Conservation (phyloP, 2,113 vertebrate genomes). For the Polypterus bichir region DNA sequence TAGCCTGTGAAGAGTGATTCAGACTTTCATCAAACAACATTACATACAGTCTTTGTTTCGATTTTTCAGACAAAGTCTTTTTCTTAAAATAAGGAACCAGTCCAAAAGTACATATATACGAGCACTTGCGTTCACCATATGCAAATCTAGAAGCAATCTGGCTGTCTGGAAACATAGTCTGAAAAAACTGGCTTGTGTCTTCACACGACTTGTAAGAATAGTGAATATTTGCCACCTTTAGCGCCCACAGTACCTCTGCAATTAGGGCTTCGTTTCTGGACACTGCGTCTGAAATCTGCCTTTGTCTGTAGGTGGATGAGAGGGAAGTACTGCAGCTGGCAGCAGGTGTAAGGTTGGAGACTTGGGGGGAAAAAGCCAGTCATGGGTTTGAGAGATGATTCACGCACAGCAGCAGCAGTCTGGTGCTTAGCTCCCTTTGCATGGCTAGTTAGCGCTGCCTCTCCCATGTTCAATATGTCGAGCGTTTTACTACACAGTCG, state of each 20-base stretch:
- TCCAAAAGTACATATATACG: constrained; percentile 10
- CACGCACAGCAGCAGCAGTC: no score
- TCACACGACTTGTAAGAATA: constrained; percentile 16
- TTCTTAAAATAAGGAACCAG: constrained; percentile 6
- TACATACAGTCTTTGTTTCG: constrained; percentile 7
- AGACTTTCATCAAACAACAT: constrained; percentile 14
- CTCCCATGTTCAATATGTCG: no score
- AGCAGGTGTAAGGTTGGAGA: constrained; percentile 3
- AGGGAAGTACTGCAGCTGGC: constrained; percentile 12
- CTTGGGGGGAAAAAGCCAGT: constrained; percentile 9
- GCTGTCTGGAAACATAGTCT: constrained; percentile 10
- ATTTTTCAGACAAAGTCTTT: constrained; percentile 5
- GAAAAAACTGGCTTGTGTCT: constrained; percentile 15
- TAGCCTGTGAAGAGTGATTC: neutral
- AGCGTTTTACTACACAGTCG: no score
- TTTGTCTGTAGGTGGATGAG: constrained; percentile 10
- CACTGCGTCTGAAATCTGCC: constrained; percentile 7
- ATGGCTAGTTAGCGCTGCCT: no score
- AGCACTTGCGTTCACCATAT: constrained; percentile 8
- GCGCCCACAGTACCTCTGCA: constrained; percentile 17
- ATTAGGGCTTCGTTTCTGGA: constrained; percentile 10
- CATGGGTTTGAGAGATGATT: neutral
- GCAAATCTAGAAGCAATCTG: constrained; percentile 7
- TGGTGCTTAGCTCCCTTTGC: no score
- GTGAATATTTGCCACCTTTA: constrained; percentile 15